Percentiles rank a stretch among this genome's conserved stretches.
These are phyloP conservation scores for Callithrix jacchus DNA, from an alignment of 2,113 vertebrate genomes.

Conservation along the genomic window DNA sequence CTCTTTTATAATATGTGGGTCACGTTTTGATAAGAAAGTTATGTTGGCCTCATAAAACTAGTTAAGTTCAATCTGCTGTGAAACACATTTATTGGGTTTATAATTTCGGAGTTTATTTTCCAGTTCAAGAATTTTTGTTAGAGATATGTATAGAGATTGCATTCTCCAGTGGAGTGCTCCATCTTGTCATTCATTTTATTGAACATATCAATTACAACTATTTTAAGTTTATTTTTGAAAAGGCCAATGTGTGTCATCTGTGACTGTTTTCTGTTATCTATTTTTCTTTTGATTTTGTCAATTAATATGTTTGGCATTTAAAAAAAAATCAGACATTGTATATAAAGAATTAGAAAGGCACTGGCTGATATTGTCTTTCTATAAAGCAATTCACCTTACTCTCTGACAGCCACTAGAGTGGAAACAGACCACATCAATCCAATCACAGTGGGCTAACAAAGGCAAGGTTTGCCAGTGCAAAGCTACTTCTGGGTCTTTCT, in stretches of 20 bases:
- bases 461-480: neutral
- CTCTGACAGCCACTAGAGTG: neutral
- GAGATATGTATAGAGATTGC: neutral
- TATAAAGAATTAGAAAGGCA: neutral
- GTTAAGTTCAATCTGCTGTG: neutral
- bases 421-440: neutral
- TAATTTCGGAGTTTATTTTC: neutral
- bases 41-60: neutral
- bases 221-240: constrained; percentile 33
- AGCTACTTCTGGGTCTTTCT: neutral
- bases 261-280: neutral
- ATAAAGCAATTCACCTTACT: neutral
- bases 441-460: neutral
- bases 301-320: neutral
- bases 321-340: neutral
- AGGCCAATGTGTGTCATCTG: neutral
- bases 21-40: neutral
- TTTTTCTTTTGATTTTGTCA: neutral
- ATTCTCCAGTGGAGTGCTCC: neutral
- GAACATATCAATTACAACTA: neutral
- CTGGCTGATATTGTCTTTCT: neutral
- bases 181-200: constrained; percentile 3
- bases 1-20: neutral
- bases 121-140: neutral
- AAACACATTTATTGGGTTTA: neutral